Percentiles rank a stretch among this genome's conserved stretches.
phyloP scores from a whole-genome alignment of 2,888 invertebrate genomes.

The Caenorhabditis uteleia region DNA sequence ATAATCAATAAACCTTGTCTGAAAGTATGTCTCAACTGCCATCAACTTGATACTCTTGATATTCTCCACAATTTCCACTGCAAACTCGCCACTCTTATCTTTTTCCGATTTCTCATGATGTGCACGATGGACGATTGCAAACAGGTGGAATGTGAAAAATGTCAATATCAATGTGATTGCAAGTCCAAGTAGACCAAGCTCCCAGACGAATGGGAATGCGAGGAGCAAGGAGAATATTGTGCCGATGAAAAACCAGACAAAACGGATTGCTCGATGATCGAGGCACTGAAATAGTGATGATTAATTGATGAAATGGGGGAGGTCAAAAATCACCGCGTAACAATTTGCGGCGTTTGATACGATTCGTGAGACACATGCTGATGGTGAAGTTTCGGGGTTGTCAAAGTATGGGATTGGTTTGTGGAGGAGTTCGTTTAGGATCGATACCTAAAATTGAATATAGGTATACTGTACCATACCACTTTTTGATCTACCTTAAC shows the following conservation, averaged over 20 bases:
- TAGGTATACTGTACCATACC: no score
- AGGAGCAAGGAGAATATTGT: constrained; percentile 36
- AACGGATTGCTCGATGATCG: constrained; percentile 47
- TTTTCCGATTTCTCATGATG: constrained; percentile 33
- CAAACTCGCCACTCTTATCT: constrained; percentile 57
- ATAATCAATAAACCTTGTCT: constrained; percentile 59
- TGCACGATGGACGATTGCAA: constrained; percentile 22
- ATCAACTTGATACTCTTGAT: constrained; percentile 71
- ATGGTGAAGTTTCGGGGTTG: constrained; percentile 27
- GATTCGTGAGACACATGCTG: constrained; percentile 31
- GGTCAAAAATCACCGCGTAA: constrained; percentile 7
- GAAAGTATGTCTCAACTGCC: constrained; percentile 69
- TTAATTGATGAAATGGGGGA: neutral
- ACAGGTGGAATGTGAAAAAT: constrained; percentile 24
- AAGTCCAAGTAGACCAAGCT: constrained; percentile 30
- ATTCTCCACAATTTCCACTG: constrained; percentile 71
- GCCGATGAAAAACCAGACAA: constrained; percentile 39
- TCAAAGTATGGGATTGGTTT: constrained; percentile 41
- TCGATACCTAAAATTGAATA: no score
- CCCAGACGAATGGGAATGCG: constrained; percentile 46
- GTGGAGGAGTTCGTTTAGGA: constrained; percentile 26
- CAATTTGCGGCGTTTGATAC: constrained; percentile 28
- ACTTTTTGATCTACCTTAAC: constrained; percentile 26
- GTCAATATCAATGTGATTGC: constrained; percentile 33
- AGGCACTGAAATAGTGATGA: constrained; percentile 34